A percentile compares a stretch with the other conserved stretches of the same genome.
These are phyloP conservation scores for Hyposmocoma kahamanoa DNA, from an alignment of 1,140 invertebrate genomes.

Conservation along the genomic window DNA sequence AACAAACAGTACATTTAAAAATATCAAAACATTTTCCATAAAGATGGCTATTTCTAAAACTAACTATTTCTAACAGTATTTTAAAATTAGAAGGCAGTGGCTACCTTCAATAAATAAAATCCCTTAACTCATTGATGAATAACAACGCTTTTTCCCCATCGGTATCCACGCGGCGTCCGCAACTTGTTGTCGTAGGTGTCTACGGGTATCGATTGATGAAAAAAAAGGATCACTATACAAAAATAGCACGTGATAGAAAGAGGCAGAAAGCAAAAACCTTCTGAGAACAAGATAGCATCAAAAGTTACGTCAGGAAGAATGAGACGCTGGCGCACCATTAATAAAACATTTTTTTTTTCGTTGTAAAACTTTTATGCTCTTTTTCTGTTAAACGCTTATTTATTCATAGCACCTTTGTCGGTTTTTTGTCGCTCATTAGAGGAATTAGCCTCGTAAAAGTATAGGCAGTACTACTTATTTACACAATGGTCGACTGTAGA, in stretches of 20 bases:
- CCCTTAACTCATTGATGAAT: conserved; percentile 11
- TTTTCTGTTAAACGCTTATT: conserved; percentile 41
- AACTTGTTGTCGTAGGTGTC: conserved; percentile 50
- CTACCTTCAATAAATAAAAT: too few species aligned
- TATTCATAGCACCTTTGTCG: conserved; percentile 66
- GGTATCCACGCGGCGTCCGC: conserved; percentile 23
- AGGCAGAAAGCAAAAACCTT: conserved; percentile 33
- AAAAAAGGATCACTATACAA: conserved; percentile 26
- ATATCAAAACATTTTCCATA: too few species aligned
- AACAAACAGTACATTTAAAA: too few species aligned
- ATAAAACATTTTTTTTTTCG: conserved; percentile 39
- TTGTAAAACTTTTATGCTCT: conserved; percentile 19
- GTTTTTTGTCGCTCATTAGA: conserved; percentile 45
- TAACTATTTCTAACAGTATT: too few species aligned
- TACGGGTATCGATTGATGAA: conserved; percentile 48
- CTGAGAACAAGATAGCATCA: conserved; percentile 66
- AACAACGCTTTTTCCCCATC: conserved; percentile 23
- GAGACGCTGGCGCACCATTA: conserved; percentile 51
- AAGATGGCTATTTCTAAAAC: too few species aligned
- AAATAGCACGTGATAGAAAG: conserved; percentile 9
- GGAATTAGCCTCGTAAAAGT: conserved; percentile 29
- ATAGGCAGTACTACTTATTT: conserved; percentile 10
- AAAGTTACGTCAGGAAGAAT: conserved; percentile 39
- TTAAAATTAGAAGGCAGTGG: too few species aligned
- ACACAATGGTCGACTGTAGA: conserved; percentile 25